Conservation (phyloP, 2,113 vertebrate genomes). For the Crotalus tigris region DNA sequence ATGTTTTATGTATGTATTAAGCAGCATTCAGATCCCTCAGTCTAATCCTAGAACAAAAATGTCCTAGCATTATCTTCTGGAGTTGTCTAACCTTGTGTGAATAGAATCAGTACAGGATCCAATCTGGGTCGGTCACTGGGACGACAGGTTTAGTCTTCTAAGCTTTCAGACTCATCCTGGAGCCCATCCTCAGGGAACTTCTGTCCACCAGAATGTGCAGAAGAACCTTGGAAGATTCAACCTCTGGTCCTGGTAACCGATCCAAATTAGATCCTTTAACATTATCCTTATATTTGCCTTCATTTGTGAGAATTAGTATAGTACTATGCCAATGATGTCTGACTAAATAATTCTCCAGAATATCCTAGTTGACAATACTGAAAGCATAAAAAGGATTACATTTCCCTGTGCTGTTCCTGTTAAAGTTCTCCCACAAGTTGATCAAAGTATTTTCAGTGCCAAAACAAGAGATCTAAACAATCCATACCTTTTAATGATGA, state of each 20-base stretch:
- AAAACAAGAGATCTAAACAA: not conserved
- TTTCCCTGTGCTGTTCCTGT: not conserved
- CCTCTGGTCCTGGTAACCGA: not conserved
- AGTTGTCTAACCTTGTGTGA: not conserved
- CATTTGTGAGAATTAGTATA: not conserved
- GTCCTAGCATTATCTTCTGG: not conserved
- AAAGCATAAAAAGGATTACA: not conserved
- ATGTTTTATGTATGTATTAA: not conserved
- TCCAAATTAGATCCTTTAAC: not conserved
- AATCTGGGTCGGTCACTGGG: not conserved
- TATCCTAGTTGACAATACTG: not conserved
- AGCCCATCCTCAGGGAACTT: not conserved
- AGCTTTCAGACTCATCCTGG: not conserved
- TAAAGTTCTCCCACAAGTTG: not conserved
- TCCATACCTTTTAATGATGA: not conserved
- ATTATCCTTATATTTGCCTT: not conserved
- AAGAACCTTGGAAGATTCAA: not conserved
- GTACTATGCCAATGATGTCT: not conserved
- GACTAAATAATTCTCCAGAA: not conserved
- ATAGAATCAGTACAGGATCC: not conserved
- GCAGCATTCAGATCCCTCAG: not conserved
- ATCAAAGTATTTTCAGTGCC: not conserved
- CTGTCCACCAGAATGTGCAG: not conserved
- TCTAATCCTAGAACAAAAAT: not conserved
- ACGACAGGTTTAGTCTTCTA: not conserved